Conservation (phyloP, 2,113 vertebrate genomes). For the Mystacornis crossleyi region DNA sequence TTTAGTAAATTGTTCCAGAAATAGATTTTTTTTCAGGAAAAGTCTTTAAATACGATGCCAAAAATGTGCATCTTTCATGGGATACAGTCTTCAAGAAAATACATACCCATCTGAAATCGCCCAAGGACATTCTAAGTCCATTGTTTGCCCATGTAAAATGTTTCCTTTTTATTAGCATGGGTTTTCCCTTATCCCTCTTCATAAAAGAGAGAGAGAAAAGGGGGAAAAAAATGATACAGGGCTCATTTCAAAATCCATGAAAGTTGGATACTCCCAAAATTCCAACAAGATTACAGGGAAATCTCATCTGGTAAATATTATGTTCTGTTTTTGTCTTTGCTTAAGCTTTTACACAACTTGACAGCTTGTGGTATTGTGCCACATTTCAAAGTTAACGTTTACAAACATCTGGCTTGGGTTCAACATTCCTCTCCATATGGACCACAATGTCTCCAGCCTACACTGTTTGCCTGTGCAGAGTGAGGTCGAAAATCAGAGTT, state of each 20-base stretch:
- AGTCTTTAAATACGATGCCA: constrained; percentile 32
- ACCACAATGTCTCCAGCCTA: constrained; percentile 65
- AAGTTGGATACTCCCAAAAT: constrained; percentile 86
- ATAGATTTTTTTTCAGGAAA: constrained; percentile 46
- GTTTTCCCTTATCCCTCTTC: constrained; percentile 47
- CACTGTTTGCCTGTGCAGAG: constrained; percentile 60
- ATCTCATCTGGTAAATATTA: constrained; percentile 91
- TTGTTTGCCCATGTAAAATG: constrained; percentile 54
- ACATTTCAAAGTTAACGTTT: constrained; percentile 82
- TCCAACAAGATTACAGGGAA: constrained; percentile 85
- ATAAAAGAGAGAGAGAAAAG: background rate
- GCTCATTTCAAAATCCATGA: constrained; percentile 82
- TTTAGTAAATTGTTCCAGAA: constrained; percentile 64
- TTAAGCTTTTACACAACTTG: constrained; percentile 83
- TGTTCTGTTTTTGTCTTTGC: constrained; percentile 82
- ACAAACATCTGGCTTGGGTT: constrained; percentile 80
- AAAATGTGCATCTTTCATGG: constrained; percentile 45
- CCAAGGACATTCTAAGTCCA: constrained; percentile 6
- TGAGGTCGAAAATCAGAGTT: constrained; percentile 70
- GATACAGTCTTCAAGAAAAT: constrained; percentile 16
- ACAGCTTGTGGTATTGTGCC: constrained; percentile 83
- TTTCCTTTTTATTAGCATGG: constrained; percentile 66
- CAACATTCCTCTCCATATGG: constrained; percentile 71
- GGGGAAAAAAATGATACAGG: constrained; percentile 57
- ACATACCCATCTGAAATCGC: constrained; percentile 50